phyloP scores from a whole-genome alignment of 2,113 vertebrate genomes.

The Benthochromis sp. region DNA sequence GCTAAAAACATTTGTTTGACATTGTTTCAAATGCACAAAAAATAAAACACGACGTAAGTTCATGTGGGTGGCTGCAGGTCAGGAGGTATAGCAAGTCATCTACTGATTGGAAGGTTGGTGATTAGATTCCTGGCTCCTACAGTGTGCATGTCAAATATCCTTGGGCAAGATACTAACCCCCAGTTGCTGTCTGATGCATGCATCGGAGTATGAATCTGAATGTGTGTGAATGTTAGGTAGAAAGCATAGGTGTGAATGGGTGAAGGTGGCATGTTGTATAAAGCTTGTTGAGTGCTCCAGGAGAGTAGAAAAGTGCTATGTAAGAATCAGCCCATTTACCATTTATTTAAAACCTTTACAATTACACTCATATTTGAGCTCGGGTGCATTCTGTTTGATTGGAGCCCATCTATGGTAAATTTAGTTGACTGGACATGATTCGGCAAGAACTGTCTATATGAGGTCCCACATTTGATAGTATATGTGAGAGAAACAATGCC shows the following conservation, averaged over 20 bases:
- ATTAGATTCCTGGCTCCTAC: background rate
- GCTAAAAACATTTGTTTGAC: background rate
- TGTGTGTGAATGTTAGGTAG: background rate
- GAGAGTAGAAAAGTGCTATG: background rate
- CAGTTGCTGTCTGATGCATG: background rate
- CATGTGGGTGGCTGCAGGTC: background rate
- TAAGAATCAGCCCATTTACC: background rate
- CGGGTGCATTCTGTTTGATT: background rate
- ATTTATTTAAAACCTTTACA: background rate
- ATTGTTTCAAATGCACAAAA: background rate
- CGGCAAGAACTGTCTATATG: background rate
- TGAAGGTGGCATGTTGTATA: background rate
- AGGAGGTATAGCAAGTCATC: background rate
- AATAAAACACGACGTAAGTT: background rate
- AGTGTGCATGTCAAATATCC: background rate
- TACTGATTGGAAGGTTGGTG: background rate
- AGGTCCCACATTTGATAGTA: background rate
- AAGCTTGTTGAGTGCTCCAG: background rate
- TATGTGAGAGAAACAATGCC: background rate
- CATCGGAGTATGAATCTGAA: background rate
- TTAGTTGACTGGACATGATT: background rate
- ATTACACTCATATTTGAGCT: background rate
- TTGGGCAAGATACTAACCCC: background rate
- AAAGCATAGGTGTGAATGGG: background rate
- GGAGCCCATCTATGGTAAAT: background rate